Evolutionary conservation across 2,797 vertebrate genomes (phyloP).

Genomic region (Carcharodon carcharias): DNA sequence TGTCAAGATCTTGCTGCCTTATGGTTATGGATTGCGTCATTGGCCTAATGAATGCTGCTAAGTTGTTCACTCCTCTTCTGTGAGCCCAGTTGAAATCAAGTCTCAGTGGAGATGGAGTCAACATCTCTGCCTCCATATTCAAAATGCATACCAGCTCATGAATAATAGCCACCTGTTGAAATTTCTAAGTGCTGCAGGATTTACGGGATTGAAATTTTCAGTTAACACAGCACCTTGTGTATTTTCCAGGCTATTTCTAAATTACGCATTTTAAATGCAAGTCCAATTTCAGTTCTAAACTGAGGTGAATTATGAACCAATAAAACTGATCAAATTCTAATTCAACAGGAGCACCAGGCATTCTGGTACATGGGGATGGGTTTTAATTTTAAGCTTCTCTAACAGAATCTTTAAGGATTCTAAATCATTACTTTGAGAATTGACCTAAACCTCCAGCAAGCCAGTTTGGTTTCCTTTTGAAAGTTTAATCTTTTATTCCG

Average conservation of each 20-base stretch:
- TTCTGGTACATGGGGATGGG: neutral
- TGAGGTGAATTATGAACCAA: neutral
- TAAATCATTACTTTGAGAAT: neutral
- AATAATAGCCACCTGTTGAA: neutral
- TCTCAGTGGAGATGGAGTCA: neutral
- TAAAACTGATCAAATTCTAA: neutral
- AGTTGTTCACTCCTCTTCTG: neutral
- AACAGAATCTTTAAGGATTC: neutral
- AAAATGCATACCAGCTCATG: neutral
- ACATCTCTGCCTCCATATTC: neutral
- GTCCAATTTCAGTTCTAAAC: neutral
- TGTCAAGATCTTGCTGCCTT: too few species aligned
- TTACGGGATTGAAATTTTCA: neutral
- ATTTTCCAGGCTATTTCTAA: neutral
- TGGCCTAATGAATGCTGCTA: neutral
- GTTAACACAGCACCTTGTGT: neutral
- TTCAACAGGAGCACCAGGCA: neutral
- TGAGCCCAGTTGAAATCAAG: neutral
- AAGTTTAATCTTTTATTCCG: slow-evolving; percentile 3
- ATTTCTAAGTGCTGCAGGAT: neutral
- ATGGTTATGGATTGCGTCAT: neutral
- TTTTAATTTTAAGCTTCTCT: neutral
- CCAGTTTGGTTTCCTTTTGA: neutral
- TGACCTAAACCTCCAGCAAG: neutral
- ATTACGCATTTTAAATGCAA: neutral